These are phyloP conservation scores for Pogonognathellus flavescens DNA, from an alignment of 1,140 invertebrate genomes.

Conservation along the genomic window DNA sequence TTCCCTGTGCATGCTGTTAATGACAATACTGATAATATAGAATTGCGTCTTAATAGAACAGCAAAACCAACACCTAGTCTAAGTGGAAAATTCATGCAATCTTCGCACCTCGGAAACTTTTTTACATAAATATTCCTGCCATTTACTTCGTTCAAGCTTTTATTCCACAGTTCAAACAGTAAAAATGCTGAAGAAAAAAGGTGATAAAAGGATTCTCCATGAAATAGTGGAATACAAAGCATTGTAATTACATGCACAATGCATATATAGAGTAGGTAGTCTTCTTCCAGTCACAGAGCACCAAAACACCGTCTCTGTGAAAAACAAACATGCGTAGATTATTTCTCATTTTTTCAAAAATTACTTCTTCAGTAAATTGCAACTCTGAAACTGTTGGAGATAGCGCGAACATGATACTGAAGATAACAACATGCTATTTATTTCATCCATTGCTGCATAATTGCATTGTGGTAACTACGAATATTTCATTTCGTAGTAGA, in stretches of 20 bases:
- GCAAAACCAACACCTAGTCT: constrained; percentile 14
- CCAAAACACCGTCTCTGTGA: too few relatives aligned
- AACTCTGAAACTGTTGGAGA: constrained; percentile 13
- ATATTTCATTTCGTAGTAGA: neutral
- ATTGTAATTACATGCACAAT: too few relatives aligned
- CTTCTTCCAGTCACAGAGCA: too few relatives aligned
- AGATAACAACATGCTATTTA: neutral
- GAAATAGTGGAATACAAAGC: too few relatives aligned
- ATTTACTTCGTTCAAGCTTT: neutral
- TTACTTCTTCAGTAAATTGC: neutral
- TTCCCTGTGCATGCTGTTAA: constrained; percentile 31
- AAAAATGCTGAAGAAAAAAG: too few relatives aligned
- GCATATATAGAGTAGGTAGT: too few relatives aligned
- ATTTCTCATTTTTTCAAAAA: too few relatives aligned
- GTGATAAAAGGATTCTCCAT: too few relatives aligned
- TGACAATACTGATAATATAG: constrained; percentile 4
- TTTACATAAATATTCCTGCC: neutral
- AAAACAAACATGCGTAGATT: too few relatives aligned
- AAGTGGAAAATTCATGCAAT: constrained; percentile 28
- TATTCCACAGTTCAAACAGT: too few relatives aligned
- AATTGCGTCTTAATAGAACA: constrained; percentile 17
- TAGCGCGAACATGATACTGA: constrained; percentile 14
- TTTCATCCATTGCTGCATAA: neutral
- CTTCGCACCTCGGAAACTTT: neutral
- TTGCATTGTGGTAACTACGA: neutral